Percentiles rank a stretch among this genome's conserved stretches.
These are phyloP conservation scores for Taurulus bubalis DNA, from an alignment of 2,113 vertebrate genomes.

Conservation along the genomic window DNA sequence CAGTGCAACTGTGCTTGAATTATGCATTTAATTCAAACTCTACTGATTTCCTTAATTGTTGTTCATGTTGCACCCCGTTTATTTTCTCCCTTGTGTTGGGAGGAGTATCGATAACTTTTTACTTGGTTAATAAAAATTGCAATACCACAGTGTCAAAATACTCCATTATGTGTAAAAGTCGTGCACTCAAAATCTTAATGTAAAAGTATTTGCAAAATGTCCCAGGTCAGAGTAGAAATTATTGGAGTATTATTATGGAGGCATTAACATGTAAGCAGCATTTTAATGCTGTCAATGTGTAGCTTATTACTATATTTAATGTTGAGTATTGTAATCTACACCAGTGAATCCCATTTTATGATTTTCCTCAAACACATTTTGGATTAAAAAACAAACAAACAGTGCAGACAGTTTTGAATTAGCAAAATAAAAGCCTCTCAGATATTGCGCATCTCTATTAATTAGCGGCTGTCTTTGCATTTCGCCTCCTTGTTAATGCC, in stretches of 20 bases:
- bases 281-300: neutral
- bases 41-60: neutral
- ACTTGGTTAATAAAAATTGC: neutral
- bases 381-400: constrained; percentile 1
- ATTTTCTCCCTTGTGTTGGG: neutral
- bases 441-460: constrained; percentile 57
- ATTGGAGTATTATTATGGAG: neutral
- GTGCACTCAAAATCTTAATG: neutral
- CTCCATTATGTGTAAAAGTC: neutral
- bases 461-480: constrained; percentile 62
- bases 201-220: neutral
- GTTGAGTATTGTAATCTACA: neutral
- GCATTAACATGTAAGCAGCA: neutral
- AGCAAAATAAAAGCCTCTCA: constrained; percentile 38
- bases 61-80: neutral
- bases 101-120: neutral
- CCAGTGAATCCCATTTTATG: neutral
- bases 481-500: constrained; percentile 33
- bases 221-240: neutral
- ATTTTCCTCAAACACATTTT: neutral
- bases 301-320: neutral
- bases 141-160: neutral
- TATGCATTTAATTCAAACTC: neutral
- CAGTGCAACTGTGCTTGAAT: neutral
- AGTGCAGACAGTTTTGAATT: constrained; percentile 10